Base-by-base conservation (phyloP, 92 coral and sea anemone species). In the Parazoanthus swiftii region DNA sequence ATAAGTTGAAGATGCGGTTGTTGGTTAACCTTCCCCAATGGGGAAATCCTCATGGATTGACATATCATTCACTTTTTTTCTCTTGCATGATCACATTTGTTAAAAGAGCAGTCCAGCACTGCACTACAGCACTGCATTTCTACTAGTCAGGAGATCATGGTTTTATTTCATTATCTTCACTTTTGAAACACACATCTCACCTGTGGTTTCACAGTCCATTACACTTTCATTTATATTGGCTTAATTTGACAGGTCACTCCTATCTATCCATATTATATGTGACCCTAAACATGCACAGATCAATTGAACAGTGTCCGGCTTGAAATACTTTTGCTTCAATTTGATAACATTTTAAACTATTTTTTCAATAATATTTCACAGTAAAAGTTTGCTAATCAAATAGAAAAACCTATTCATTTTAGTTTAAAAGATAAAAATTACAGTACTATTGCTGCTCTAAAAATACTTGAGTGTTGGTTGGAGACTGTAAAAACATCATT, bases 111-210 rank as follows among this genome's bases (percentile, higher is more conserved):
- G 77, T 73, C 77, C 77, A 73, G 77, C 77, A 73, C 77, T 73
- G 77, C 77, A 73, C 77, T 73, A 73, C 77, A 73, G 77, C 77
- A 73, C 77, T 73, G 77, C 77, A 73, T 73, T 73, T 73, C 77
- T 73, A 73, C 77, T 73, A 73, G 77, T 73, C 77, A 73, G 77
- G 77, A 73, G 77, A 73, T 73, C 77, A 73, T 73, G 77, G 77
- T 73, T 73, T 73, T 73, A 25, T 73, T 73, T 73, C 77, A 73
- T 73, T 73, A 73, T 73, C 77, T 73, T 73, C 77, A 73, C 77
- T 73, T 73, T 73, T 73, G 77, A 73, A 73, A 73, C 77, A 73
- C 77, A 73, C 77, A 73, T 73, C 77, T 73, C 77, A 74, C 78
- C 78, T 74, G 78, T 74, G 78, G 78, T 74, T 74, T 74, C 78